phyloP scores from a whole-genome alignment of 2,888 invertebrate genomes.

The Dryomyza anilis region DNA sequence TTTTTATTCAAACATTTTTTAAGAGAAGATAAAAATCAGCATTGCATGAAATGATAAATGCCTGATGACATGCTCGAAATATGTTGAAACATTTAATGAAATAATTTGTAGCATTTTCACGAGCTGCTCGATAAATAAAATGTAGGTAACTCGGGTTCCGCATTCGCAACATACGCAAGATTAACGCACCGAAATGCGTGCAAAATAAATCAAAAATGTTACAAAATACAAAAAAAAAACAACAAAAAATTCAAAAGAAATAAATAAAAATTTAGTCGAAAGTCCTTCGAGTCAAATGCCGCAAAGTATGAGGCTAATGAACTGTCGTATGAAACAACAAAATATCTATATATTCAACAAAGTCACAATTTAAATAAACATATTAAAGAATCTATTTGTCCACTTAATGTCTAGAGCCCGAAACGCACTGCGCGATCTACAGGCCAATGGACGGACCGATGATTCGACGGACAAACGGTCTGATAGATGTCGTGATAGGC shows the following conservation, averaged over 20 bases:
- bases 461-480: too few species aligned
- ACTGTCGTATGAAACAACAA: neutral
- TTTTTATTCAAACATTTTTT: too few species aligned
- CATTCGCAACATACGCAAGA: too few species aligned
- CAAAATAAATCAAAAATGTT: neutral
- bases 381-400: neutral
- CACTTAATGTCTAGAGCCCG: neutral
- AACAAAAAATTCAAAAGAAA: neutral
- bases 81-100: neutral
- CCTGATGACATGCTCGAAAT: neutral
- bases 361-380: neutral
- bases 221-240: neutral
- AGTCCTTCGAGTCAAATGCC: conserved; percentile 19
- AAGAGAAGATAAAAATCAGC: too few species aligned
- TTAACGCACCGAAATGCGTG: neutral
- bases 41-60: too few species aligned
- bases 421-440: neutral
- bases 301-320: conserved; percentile 17
- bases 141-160: neutral
- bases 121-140: neutral
- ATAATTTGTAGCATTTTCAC: too few species aligned
- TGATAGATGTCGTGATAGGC: too few species aligned
- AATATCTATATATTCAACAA: neutral
- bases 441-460: neutral
- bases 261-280: neutral